These are phyloP conservation scores for Rhingia campestris DNA, from an alignment of 2,888 invertebrate genomes.

Conservation along the genomic window DNA sequence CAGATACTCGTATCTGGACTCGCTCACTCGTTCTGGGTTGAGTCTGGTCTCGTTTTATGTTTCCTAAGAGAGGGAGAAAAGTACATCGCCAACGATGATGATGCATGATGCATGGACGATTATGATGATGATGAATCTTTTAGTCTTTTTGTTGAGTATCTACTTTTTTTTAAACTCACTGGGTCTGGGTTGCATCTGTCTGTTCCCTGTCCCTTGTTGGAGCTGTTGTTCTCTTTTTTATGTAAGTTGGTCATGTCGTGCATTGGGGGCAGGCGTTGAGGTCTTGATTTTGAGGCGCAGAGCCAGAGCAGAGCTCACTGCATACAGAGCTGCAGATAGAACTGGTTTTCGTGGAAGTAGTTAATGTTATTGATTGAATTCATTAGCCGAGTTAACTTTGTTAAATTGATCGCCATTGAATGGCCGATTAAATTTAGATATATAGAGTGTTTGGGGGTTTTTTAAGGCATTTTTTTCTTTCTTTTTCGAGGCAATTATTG, in stretches of 20 bases:
- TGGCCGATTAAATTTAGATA: conserved; percentile 64
- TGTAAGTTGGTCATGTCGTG: conserved; percentile 66
- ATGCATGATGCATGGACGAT: conserved; percentile 37
- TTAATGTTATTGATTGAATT: conserved; percentile 73
- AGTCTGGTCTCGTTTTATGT: conserved; percentile 66
- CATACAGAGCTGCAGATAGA: background rate
- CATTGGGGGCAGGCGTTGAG: conserved; percentile 54
- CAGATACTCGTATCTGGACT: conserved; percentile 32
- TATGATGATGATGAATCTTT: conserved; percentile 68
- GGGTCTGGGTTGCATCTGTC: conserved; percentile 69
- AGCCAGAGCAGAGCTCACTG: background rate
- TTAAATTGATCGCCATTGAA: conserved; percentile 72
- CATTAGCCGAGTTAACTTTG: conserved; percentile 73
- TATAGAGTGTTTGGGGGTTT: conserved; percentile 27
- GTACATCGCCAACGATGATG: conserved; percentile 21
- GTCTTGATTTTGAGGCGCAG: conserved; percentile 60
- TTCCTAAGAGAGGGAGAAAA: conserved; percentile 56
- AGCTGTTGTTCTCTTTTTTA: background rate
- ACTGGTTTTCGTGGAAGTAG: conserved; percentile 70
- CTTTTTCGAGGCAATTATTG: conserved; percentile 38
- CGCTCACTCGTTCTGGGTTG: conserved; percentile 43
- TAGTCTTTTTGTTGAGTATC: background rate
- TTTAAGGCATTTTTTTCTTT: conserved; percentile 37
- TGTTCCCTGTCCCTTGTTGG: background rate
- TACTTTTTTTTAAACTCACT: conserved; percentile 34